These are phyloP conservation scores for Guaruba guarouba DNA, from an alignment of 2,113 vertebrate genomes.

Conservation along the genomic window DNA sequence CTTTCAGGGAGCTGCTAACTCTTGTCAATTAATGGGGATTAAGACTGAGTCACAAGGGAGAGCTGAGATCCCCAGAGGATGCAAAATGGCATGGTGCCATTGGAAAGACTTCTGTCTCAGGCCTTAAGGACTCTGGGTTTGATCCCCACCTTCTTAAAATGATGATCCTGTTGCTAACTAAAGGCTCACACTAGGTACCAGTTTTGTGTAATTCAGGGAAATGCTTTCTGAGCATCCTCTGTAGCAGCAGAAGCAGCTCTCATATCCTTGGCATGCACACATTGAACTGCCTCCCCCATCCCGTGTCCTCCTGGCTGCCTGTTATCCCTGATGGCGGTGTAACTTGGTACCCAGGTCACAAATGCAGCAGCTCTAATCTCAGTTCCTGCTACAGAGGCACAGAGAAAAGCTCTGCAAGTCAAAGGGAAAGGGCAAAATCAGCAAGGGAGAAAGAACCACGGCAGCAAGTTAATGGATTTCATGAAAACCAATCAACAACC, in stretches of 20 bases:
- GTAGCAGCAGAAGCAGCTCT: not conserved
- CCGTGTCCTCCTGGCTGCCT: not conserved
- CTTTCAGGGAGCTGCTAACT: slow-evolving; percentile 4
- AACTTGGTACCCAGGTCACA: slow-evolving; percentile 21
- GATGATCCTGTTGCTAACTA: not conserved
- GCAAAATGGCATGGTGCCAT: not conserved
- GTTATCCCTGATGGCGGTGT: not conserved
- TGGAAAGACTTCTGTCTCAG: not conserved
- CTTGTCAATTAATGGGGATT: slow-evolving; percentile 10
- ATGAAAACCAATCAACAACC: slow-evolving; percentile 30
- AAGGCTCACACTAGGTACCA: not conserved
- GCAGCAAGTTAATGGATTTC: slow-evolving; percentile 45
- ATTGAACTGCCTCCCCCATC: not conserved
- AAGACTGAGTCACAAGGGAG: slow-evolving; percentile 7
- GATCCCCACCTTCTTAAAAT: not conserved
- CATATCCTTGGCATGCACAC: not conserved
- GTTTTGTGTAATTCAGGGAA: not conserved
- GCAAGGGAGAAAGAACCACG: not conserved
- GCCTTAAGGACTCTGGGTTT: not conserved
- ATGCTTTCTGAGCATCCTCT: not conserved
- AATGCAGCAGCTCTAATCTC: slow-evolving; percentile 20
- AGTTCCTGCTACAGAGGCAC: not conserved
- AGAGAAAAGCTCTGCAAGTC: slow-evolving; percentile 29
- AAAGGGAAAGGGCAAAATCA: slow-evolving; percentile 15
- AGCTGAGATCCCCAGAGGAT: not conserved